Evolutionary conservation across 2,888 invertebrate genomes (phyloP), one percentile per base, ranked within the genome.

Genomic region (Pollenia labialis): DNA sequence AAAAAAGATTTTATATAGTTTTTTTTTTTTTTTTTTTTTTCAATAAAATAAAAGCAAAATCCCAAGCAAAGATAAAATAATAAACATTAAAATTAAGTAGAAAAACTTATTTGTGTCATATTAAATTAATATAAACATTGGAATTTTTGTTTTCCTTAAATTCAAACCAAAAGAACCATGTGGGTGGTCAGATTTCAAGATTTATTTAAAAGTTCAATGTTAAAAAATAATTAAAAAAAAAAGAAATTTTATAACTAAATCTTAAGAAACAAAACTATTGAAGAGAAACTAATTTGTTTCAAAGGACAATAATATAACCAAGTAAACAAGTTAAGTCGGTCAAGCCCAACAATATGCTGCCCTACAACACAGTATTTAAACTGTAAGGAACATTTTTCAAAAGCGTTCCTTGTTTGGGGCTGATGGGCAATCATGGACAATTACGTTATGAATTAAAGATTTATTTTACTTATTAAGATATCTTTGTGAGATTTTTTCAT

Each of bases 21-120:
- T 50, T 18, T 52, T 23, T 74, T 44, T 79, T 32, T 3, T 23
- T 3, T 23, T 32, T 32, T 32, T 32, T 32, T 32, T 32, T 32
- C 32, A 32, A 32, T 64, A 11, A 62, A 81, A 54, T 40, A 71
- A 64, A 68, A 46, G 18, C 48, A 9, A 48, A 66, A 82, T 52
- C 46, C 32, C 80, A 69, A 80, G 0, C 44, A n/a, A 44, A 72
- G 66, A 79, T 62, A 80, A 77, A 85, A 76, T 64, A 82, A 74
- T 66, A 77, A 76, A 77, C 71, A 76, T 44, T 72, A 87, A 87
- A 87, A 85, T 85, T 83, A 85, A 83, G 81, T 84, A 69, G 85
- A 82, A 87, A 85, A 87, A 85, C 81, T 84, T 88, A 88, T 88
- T 86, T 88, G 84, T 88, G 88, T 88, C 88, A 88, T 62, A 80